Evolutionary conservation across 2,113 vertebrate genomes (phyloP), one percentile per base, ranked within the genome.

Genomic region (Tenebrosternarchus preto): DNA sequence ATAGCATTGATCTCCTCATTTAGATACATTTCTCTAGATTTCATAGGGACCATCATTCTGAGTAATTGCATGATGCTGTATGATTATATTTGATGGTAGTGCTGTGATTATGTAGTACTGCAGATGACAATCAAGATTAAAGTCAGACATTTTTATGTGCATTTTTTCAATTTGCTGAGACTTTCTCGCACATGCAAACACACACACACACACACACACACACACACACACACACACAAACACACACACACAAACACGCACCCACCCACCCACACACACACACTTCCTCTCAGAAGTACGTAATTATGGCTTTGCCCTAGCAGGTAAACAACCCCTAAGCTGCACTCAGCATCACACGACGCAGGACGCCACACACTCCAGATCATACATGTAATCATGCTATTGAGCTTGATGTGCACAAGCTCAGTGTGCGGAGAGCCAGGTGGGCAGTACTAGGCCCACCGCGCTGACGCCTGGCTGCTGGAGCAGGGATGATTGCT

Each of bases 381-480:
- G 71, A 82, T 82, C 84, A 82, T 85, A 80, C 79, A 68, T 85
- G 81, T 86, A 85, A 85, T 86, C 82, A 85, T 77, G 83, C 68
- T 68, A 75, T 86, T 86, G 81, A 85, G 81, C 78, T 57, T 83
- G 67, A 74, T 81, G 83, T 80, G 83, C 25, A 73, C 80, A 82
- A 79, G 80, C 74, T 80, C 79, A 83, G 85, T 82, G 80, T 80
- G 76, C 56, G 50, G 72, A 74, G 73, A 83, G 80, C 59, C 75
- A 79, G 83, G 77, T 84, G 80, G 73, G 81, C 76, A 78, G 72
- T 71, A 80, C 83, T 80, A 77, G 63, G 66, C 27, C 83, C 79
- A 78, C 73, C 77, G 75, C 31, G 60, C 33, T 69, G 73, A 43
- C 69, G 77, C 80, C 73, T 68, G 78, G 61, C 64, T 60, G 66